Evolutionary conservation across 1,140 invertebrate species (phyloP).

Genomic region (Lasioglossum albipes): DNA sequence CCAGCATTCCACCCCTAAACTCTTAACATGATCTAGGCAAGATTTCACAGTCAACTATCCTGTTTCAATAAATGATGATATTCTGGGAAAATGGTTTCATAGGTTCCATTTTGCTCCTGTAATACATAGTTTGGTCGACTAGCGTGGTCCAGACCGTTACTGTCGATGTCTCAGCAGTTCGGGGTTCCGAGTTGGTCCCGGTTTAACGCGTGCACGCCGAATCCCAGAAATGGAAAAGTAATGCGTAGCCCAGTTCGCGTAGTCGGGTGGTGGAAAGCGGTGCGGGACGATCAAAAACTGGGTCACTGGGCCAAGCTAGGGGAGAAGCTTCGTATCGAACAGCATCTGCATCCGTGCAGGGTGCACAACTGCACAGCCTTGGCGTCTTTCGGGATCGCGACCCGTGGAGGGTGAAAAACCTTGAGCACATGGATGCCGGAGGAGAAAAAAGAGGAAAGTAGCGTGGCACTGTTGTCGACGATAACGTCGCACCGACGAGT

Average conservation of each 20-base stretch:
- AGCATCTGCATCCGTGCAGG: conserved; percentile 54
- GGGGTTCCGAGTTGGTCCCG: neutral
- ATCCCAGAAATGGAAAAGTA: conserved; percentile 38
- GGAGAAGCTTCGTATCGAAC: conserved; percentile 48
- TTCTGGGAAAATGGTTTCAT: no score
- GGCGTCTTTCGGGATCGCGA: conserved; percentile 2
- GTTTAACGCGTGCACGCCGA: neutral
- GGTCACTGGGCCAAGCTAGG: conserved; percentile 67
- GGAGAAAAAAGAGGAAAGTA: neutral
- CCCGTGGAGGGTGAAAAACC: conserved; percentile 1
- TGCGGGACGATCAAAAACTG: conserved; percentile 53
- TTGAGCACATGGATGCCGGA: neutral
- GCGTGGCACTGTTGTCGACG: neutral
- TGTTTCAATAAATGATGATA: no score
- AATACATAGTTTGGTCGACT: no score
- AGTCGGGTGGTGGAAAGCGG: conserved; percentile 18
- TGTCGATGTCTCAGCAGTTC: no score
- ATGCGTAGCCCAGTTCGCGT: conserved; percentile 21
- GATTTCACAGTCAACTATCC: no score
- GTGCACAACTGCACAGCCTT: neutral
- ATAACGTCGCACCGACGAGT: conserved; percentile 6
- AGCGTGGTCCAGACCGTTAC: no score
- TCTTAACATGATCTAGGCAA: no score
- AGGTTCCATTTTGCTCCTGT: no score
- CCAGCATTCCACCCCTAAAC: no score